A percentile compares a stretch with the other conserved stretches of the same genome.
These are phyloP conservation scores for Spicauda simplicius DNA, from an alignment of 2,888 invertebrate species.

Conservation along the genomic window DNA sequence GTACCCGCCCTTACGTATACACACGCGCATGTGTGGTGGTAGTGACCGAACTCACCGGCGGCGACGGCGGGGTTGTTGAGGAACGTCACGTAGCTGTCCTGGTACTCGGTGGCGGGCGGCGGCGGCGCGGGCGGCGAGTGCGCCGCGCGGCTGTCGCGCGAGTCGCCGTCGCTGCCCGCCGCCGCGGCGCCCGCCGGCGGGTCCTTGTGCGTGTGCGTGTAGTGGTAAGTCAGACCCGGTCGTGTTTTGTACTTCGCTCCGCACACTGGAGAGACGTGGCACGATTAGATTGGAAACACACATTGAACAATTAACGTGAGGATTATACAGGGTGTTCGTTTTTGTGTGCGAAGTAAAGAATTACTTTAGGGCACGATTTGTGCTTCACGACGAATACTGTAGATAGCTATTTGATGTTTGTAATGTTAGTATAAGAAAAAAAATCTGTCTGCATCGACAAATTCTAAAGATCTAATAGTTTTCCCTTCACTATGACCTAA, in stretches of 20 bases:
- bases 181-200: constrained; percentile 68
- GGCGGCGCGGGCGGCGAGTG: constrained; percentile 52
- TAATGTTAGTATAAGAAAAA: too few species aligned
- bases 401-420: too few species aligned
- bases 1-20: too few species aligned
- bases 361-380: neutral
- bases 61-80: constrained; percentile 81
- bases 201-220: constrained; percentile 94
- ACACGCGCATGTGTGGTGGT: too few species aligned
- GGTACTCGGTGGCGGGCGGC: constrained; percentile 82
- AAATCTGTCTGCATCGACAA: too few species aligned
- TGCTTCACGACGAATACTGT: too few species aligned
- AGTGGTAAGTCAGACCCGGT: constrained; percentile 98
- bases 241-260: constrained; percentile 98
- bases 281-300: neutral
- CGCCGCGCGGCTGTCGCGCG: constrained; percentile 54
- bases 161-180: constrained; percentile 60
- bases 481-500: neutral
- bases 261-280: constrained; percentile 88
- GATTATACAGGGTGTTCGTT: neutral
- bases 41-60: constrained; percentile 32
- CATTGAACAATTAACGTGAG: neutral
- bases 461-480: too few species aligned
- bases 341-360: neutral
- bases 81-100: constrained; percentile 88